Evolutionary conservation across 2,113 vertebrate genomes (phyloP), one percentile per base, ranked within the genome.

Genomic region (Phaethon lepturus): DNA sequence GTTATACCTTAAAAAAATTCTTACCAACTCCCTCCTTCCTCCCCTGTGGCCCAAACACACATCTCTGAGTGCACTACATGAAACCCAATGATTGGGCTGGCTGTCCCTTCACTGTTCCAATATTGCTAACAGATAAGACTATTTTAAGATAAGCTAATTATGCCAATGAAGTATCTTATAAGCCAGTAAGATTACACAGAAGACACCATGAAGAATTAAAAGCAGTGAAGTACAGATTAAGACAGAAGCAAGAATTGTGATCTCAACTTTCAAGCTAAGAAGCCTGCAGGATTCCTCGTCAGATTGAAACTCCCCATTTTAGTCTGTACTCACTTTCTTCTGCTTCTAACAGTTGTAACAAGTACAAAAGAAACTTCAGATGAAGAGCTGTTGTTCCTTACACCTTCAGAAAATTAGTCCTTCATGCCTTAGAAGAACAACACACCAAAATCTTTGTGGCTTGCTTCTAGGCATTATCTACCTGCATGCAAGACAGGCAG

Each of bases 71-170:
- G 68, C 52, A 16, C 33, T 11, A n/a, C 56, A 18, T 5, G 33
- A 89, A 62, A 69, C 13, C 25, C 12, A 20, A 6, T 13, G 23
- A 31, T 5, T 35, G 67, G 64, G 60, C 47, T 72, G 47, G 23
- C 78, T 66, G 53, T 40, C 77, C 90, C 11, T 12, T 59, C 44
- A 11, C 18, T 58, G 67, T 23, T 88, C 77, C 77, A 74, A 2
- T 20, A 73, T 4, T 80, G 73, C 75, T 89, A 93, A 63, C 45
- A 82, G 66, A 90, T 79, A 89, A 94, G 58, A 88, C 96, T 97
- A 94, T 90, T 96, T 95, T 93, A 91, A 91, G 86, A 87, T 91
- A 94, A 95, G 77, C 86, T 91, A 95, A 96, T 95, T 95, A 95
- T 28, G 58, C 60, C 76, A 89, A 24, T 40, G 80, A 91, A 93